A percentile compares a stretch with the other conserved stretches of the same genome.
Evolutionary conservation across 2,113 vertebrate genomes (phyloP).

Genomic region (Platysteira castanea): DNA sequence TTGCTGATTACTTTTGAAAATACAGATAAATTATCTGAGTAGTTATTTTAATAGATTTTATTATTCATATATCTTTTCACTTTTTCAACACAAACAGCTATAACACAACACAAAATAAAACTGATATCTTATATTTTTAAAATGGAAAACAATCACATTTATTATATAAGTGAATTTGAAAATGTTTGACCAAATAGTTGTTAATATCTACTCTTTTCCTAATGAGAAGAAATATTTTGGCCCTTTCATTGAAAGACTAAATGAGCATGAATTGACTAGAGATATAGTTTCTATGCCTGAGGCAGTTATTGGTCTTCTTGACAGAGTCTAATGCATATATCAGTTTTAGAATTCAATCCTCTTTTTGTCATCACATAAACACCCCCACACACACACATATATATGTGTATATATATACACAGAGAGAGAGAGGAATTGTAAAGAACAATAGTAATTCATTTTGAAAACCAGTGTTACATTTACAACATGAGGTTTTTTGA

Average conservation of each 20-base stretch:
- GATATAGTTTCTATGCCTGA: background rate
- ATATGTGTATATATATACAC: accelerated
- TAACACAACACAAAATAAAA: background rate
- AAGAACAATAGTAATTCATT: background rate
- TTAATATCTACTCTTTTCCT: background rate
- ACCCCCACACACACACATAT: background rate
- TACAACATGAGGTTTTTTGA: background rate
- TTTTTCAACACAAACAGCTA: background rate
- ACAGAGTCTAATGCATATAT: background rate
- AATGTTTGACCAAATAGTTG: background rate
- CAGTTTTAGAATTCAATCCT: background rate
- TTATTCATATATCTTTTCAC: background rate
- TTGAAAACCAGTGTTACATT: background rate
- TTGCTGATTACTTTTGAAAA: background rate
- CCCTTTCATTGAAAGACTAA: background rate
- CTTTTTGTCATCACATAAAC: background rate
- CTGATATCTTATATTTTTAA: background rate
- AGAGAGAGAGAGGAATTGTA: background rate
- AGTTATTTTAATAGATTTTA: background rate
- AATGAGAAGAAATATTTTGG: background rate
- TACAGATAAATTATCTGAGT: background rate
- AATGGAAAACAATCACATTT: background rate
- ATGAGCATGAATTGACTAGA: background rate
- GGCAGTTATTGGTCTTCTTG: background rate
- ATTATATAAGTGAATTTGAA: background rate